Evolutionary conservation across 2,797 vertebrate species (phyloP).

Genomic region (Chloroceryle amazona): DNA sequence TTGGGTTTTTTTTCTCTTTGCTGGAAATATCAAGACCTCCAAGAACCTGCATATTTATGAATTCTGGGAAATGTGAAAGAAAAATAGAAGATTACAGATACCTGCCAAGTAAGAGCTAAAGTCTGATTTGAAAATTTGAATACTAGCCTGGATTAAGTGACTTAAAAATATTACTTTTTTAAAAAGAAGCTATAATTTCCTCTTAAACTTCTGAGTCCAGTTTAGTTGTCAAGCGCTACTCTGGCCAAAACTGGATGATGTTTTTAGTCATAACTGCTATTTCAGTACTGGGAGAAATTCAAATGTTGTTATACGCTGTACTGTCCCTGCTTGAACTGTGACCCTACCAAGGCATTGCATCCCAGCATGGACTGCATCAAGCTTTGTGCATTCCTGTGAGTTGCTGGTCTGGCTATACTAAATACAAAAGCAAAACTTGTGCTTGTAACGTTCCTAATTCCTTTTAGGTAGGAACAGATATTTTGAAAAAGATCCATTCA

Average conservation of each 20-base stretch:
- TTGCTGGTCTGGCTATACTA: background rate
- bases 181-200: background rate
- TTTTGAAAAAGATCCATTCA: background rate
- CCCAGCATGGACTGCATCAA: background rate
- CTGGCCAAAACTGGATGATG: background rate
- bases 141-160: background rate
- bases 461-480: background rate
- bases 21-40: background rate
- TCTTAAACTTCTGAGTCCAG: background rate
- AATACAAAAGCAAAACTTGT: background rate
- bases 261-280: background rate
- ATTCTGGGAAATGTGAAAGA: background rate
- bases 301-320: background rate
- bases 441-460: background rate
- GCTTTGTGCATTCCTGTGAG: background rate
- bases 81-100: background rate
- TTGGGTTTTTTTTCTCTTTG: background rate
- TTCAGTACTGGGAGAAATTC: background rate
- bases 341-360: conserved; percentile 9
- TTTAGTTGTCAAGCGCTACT: background rate
- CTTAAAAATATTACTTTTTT: background rate
- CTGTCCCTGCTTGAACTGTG: conserved; percentile 45
- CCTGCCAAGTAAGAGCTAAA: background rate
- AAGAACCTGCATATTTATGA: background rate
- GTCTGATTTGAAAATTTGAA: background rate